phyloP scores from a whole-genome alignment of 2,888 invertebrate species.

The Lepeophtheirus nordmannii region DNA sequence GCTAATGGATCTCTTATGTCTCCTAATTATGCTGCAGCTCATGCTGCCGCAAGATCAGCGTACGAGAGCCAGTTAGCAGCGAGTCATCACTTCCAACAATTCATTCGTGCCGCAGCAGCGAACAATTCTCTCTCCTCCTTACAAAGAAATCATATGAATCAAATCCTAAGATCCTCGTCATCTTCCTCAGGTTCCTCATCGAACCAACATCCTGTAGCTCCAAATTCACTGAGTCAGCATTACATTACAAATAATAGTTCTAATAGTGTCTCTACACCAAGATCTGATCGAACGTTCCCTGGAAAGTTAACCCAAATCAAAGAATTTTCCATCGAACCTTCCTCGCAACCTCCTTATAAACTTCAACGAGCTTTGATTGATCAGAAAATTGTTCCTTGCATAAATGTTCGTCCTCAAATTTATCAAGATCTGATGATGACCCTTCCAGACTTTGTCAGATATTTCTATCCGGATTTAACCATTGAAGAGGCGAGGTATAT shows the following conservation, averaged over 20 bases:
- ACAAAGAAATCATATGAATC: background rate
- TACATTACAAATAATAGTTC: background rate
- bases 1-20: background rate
- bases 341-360: conserved; percentile 33
- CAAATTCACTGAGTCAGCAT: background rate
- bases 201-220: background rate
- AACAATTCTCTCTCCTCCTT: background rate
- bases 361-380: conserved; percentile 64
- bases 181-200: background rate
- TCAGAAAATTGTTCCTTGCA: conserved; percentile 64
- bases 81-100: conserved; percentile 7
- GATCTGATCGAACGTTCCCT: conserved; percentile 9
- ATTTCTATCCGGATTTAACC: conserved; percentile 61
- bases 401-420: conserved; percentile 67
- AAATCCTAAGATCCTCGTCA: background rate
- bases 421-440: conserved; percentile 67
- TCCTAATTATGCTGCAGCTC: conserved; percentile 19
- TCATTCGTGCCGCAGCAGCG: background rate
- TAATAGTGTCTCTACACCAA: background rate
- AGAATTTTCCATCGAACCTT: conserved; percentile 21
- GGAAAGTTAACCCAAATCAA: conserved; percentile 24
- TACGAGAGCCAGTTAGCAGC: background rate
- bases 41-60: conserved; percentile 13
- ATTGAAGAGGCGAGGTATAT: conserved; percentile 59
- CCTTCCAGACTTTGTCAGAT: conserved; percentile 58